Conservation (phyloP, 1,140 invertebrate genomes). For the Teleogryllus occipitalis region DNA sequence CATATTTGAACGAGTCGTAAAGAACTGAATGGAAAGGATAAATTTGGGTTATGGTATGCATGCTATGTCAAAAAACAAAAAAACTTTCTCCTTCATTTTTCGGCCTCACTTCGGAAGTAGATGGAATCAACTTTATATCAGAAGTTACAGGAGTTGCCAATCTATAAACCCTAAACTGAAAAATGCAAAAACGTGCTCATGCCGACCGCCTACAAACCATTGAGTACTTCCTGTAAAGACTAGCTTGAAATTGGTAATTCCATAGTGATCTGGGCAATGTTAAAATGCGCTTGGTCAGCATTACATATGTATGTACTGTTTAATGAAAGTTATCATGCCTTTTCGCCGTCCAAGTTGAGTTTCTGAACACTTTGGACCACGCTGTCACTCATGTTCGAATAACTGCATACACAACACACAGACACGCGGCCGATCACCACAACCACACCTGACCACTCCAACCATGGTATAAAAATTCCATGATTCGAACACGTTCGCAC, state of each 20-base stretch:
- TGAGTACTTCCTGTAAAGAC: conserved; percentile 21
- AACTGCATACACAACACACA: no score
- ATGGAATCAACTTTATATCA: neutral
- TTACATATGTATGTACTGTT: conserved; percentile 10
- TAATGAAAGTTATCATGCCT: conserved; percentile 45
- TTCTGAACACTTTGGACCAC: conserved; percentile 45
- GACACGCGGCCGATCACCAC: no score
- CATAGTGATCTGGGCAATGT: conserved; percentile 16
- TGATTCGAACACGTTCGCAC: no score
- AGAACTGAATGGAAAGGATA: no score
- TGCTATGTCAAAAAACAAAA: no score
- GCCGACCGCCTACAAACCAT: conserved; percentile 17
- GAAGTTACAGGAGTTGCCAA: neutral
- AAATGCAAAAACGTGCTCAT: neutral
- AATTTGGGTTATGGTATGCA: no score
- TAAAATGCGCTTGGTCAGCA: neutral
- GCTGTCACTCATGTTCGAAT: conserved; percentile 40
- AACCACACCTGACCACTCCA: no score
- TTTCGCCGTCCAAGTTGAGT: conserved; percentile 49
- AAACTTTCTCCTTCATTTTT: no score
- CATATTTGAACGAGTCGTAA: no score
- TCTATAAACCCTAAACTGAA: neutral
- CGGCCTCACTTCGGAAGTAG: no score
- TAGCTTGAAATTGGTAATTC: neutral
- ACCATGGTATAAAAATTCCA: no score